Evolutionary conservation across 2,113 vertebrate species (phyloP), one percentile per base, ranked within the genome.

Genomic region (Cyprinus carpio): DNA sequence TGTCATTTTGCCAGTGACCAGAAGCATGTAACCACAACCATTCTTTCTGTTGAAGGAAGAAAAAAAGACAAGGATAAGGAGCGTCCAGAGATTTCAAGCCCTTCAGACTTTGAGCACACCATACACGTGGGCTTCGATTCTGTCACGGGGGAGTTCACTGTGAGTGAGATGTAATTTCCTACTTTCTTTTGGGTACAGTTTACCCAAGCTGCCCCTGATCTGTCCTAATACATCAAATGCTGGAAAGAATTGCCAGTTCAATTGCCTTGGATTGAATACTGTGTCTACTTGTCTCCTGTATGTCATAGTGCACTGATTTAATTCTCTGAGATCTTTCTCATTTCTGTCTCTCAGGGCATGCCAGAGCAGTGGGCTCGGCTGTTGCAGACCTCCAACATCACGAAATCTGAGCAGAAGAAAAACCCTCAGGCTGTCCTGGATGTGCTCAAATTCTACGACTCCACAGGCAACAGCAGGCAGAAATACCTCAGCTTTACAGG

Each of bases 41-140:
- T 49, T 51, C 7, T 43, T 23, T 91, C 77, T 87, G 13, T 60
- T 89, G 71, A 94, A 92, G 96, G 96, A 90, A 97, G 89, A 91
- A 99, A 98, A 93, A 99, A 98, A 89, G 94, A 99, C 86, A 96
- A 95, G 82, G 98, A 99, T 88, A 99, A 98, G 89, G 98, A 99
- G 87, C 93, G 98, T 54, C 98, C 98, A 79, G 98, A 99, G 92
- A 99, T 99, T 90, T 99, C 98, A 51, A 96, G 96, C 0, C 98
- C 98, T 0, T 99, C 98, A 6, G 98, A 99, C 89, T 99, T 99
- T 94, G 98, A 99, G 80, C 98, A 99, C 60, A 99, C 98, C 62
- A 99, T 99, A 90, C 98, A 99, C 75, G 98, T 99, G 62, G 98
- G 98, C 82, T 99, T 99, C 77, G 97, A 99, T 92, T 96, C 97